These are phyloP conservation scores for Therioaphis trifolii DNA, from an alignment of 2,888 invertebrate genomes.

Conservation along the genomic window DNA sequence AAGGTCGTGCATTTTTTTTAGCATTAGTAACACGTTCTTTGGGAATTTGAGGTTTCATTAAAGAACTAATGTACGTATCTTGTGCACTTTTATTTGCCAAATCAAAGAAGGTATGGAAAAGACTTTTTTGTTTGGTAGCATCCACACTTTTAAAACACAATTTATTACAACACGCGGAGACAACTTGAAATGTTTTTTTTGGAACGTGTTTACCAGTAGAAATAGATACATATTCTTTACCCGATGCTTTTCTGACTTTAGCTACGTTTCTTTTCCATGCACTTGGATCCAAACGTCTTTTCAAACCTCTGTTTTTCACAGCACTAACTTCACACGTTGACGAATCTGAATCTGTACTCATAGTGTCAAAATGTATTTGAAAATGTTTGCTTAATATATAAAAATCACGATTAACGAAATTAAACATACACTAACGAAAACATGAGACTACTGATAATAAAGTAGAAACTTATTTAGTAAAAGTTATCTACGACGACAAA, in stretches of 20 bases:
- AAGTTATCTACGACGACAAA: neutral
- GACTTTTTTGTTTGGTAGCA: constrained; percentile 4
- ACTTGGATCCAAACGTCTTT: neutral
- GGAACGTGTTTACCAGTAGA: constrained; percentile 2
- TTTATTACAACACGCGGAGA: neutral
- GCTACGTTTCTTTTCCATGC: constrained; percentile 21
- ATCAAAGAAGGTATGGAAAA: constrained; percentile 8
- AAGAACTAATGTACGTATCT: constrained; percentile 4
- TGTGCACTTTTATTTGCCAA: neutral
- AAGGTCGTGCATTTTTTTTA: constrained; percentile 8
- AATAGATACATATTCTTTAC: constrained; percentile 11
- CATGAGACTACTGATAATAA: constrained; percentile 5
- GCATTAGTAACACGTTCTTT: constrained; percentile 8
- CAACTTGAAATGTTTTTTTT: constrained; percentile 10
- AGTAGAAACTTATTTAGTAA: constrained; percentile 1
- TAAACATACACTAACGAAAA: neutral
- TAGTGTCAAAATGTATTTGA: neutral
- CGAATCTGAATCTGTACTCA: constrained; percentile 5
- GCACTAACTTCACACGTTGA: neutral
- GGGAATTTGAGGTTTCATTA: constrained; percentile 8
- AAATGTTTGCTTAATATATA: constrained; percentile 3
- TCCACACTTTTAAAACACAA: constrained; percentile 18
- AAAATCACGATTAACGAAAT: constrained; percentile 8
- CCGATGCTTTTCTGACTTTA: constrained; percentile 21
- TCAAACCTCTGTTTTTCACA: constrained; percentile 11